Evolutionary conservation across 2,113 vertebrate species (phyloP).

Genomic region (Aegypius monachus): DNA sequence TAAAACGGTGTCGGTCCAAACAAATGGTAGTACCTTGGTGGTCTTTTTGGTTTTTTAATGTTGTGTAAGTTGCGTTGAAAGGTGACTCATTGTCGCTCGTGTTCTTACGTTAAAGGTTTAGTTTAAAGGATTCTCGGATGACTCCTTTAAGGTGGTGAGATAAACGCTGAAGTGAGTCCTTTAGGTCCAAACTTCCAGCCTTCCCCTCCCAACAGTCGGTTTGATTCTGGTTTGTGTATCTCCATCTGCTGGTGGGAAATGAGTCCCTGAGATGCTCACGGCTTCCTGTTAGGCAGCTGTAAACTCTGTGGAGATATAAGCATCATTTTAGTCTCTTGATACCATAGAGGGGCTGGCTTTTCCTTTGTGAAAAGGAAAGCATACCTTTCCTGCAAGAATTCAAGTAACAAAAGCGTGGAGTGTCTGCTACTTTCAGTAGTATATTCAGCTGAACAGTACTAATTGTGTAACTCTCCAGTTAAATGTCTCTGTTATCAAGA

Average conservation of each 20-base stretch:
- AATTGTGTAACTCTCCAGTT: background rate
- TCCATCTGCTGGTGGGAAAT: conserved; percentile 24
- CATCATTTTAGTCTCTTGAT: background rate
- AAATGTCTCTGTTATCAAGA: accelerated
- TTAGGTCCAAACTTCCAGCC: background rate
- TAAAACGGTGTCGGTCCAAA: background rate
- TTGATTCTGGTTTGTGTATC: background rate
- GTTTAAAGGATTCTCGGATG: background rate
- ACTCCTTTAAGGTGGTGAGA: background rate
- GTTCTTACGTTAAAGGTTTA: accelerated
- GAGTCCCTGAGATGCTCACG: background rate
- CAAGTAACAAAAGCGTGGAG: background rate
- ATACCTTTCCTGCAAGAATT: accelerated
- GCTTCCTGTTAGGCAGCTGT: background rate
- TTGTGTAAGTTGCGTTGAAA: background rate
- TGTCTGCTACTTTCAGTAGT: background rate
- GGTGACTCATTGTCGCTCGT: accelerated
- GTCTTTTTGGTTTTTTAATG: background rate
- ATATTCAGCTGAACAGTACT: accelerated
- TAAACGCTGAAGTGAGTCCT: background rate
- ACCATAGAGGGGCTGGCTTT: background rate
- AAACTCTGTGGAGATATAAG: background rate
- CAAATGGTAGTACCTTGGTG: background rate
- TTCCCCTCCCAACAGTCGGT: background rate
- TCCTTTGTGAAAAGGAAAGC: background rate